These are phyloP conservation scores for Corythornis vintsioides DNA, from an alignment of 2,113 vertebrate species.

Conservation along the genomic window DNA sequence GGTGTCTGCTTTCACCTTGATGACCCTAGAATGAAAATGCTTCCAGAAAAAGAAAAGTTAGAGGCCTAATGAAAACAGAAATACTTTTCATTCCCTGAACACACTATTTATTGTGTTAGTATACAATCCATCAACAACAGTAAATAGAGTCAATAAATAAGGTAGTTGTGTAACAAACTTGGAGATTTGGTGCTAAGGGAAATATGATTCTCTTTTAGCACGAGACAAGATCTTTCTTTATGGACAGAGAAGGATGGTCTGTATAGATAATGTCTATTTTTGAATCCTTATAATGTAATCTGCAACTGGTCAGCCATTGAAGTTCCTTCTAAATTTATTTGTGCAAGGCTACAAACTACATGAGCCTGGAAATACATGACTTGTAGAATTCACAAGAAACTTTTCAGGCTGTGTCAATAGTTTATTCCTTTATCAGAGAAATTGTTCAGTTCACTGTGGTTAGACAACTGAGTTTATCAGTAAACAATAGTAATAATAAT, in stretches of 20 bases:
- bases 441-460: not conserved
- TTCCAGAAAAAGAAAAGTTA: conserved; percentile 63
- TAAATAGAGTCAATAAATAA: conserved; percentile 73
- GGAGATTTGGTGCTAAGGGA: conserved; percentile 61
- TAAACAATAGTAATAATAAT: not conserved
- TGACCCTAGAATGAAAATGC: conserved; percentile 63
- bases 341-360: not conserved
- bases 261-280: not conserved
- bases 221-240: conserved; percentile 58
- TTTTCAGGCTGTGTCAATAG: not conserved
- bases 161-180: conserved; percentile 54
- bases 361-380: not conserved
- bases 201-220: conserved; percentile 55
- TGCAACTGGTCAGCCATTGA: not conserved
- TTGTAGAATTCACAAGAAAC: not conserved
- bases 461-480: not conserved
- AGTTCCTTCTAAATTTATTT: not conserved
- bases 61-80: conserved; percentile 61
- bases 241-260: conserved; percentile 9
- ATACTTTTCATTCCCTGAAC: conserved; percentile 61
- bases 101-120: conserved; percentile 65
- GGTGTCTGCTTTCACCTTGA: conserved; percentile 63
- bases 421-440: not conserved
- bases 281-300: not conserved
- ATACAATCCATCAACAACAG: conserved; percentile 71